Evolutionary conservation across 92 coral and sea anemone species (phyloP).

Genomic region (Montipora capitata): DNA sequence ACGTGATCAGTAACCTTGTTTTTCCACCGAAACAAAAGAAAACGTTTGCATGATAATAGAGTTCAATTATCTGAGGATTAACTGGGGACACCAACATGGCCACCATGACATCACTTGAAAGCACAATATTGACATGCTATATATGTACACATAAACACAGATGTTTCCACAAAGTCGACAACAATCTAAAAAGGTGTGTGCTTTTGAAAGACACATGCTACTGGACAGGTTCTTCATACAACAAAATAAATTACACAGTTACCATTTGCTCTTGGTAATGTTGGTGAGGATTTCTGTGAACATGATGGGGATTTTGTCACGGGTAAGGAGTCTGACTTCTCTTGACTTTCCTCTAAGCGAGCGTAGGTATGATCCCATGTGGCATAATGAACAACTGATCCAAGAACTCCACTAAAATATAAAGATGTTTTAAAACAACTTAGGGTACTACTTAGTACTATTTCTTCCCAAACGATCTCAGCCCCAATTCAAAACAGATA

Average conservation of each 20-base stretch:
- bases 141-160: too few species aligned
- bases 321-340: neutral
- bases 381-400: constrained; percentile 43
- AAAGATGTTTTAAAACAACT: neutral
- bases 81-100: too few species aligned
- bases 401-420: constrained; percentile 78
- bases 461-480: too few species aligned
- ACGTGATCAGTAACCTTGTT: too few species aligned
- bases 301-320: neutral
- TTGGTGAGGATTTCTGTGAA: neutral
- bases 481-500: too few species aligned
- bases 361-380: constrained; percentile 87
- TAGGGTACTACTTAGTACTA: neutral
- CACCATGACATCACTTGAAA: too few species aligned
- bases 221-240: too few species aligned
- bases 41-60: too few species aligned
- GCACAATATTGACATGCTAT: too few species aligned
- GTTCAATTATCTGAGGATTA: too few species aligned
- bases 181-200: neutral
- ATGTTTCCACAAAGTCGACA: neutral
- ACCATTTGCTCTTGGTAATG: neutral
- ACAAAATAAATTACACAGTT: neutral
- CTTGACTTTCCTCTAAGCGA: neutral
- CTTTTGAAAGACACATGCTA: neutral
- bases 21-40: too few species aligned